Conservation (phyloP, 2,113 vertebrate species). For the Hydropotes inermis region DNA sequence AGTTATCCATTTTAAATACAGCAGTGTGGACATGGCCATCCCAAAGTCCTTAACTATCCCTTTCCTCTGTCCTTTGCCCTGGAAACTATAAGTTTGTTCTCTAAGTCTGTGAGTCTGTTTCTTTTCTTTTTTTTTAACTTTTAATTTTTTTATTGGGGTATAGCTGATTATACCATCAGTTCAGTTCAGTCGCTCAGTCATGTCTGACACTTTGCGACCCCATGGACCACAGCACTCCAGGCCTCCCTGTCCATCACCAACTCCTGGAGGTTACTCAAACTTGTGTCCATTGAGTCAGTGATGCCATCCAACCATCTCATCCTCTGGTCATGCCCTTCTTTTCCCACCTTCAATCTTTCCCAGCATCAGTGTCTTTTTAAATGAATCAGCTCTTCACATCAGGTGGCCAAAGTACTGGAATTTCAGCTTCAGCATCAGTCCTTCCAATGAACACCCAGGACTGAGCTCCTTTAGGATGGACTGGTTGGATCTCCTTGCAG, state of each 20-base stretch:
- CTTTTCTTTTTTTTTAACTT: neutral
- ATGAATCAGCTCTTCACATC: neutral
- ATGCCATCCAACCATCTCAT: neutral
- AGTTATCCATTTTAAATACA: neutral
- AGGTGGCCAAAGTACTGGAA: neutral
- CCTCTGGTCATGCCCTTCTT: neutral
- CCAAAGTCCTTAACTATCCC: neutral
- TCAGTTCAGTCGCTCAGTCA: neutral
- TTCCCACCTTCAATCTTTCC: neutral
- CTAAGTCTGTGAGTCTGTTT: neutral
- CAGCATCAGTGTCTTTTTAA: neutral
- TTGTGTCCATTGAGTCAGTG: neutral
- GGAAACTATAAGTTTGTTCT: neutral
- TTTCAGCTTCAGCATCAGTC: neutral
- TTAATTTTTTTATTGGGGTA: neutral
- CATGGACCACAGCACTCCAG: neutral
- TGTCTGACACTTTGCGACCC: neutral
- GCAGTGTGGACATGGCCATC: neutral
- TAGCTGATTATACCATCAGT: neutral
- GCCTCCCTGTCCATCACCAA: neutral
- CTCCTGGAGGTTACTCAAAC: neutral
- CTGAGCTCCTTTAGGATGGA: neutral
- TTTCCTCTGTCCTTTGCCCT: neutral
- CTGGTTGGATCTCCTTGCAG: neutral
- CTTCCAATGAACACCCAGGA: neutral